Evolutionary conservation across 92 coral and sea anemone species (phyloP).

Genomic region (Zoanthus sansibaricus): DNA sequence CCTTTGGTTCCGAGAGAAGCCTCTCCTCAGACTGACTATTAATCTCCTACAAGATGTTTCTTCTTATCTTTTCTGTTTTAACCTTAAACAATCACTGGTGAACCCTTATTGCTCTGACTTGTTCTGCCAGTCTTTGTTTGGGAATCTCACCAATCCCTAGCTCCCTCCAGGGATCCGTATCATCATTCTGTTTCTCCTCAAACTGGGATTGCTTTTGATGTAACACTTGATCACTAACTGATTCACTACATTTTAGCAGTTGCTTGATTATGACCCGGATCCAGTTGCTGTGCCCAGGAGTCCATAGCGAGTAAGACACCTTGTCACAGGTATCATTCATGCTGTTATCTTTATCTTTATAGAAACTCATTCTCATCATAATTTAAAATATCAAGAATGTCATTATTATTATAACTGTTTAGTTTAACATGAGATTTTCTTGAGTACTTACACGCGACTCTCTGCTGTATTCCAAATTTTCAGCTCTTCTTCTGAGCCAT

Average conservation of each 20-base stretch:
- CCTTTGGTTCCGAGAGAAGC: not conserved
- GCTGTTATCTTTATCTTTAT: not conserved
- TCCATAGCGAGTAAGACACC: not conserved
- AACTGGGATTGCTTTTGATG: too few relatives aligned
- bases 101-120: slow-evolving; percentile 49
- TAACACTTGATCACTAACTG: too few relatives aligned
- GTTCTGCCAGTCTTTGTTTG: slow-evolving; percentile 47
- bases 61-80: slow-evolving; percentile 52
- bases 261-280: not conserved
- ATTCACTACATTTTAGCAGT: too few relatives aligned
- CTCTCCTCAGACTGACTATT: slow-evolving; percentile 9
- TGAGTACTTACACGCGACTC: too few relatives aligned
- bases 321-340: not conserved
- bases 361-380: too few relatives aligned
- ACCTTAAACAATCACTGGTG: slow-evolving; percentile 55
- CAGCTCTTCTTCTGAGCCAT: too few relatives aligned
- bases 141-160: slow-evolving; percentile 34
- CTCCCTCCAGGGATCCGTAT: slow-evolving; percentile 54
- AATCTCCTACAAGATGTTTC: slow-evolving; percentile 24
- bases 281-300: not conserved
- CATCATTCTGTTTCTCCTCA: slow-evolving; percentile 56
- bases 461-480: too few relatives aligned
- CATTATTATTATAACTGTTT: too few relatives aligned
- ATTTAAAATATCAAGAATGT: too few relatives aligned
- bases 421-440: too few relatives aligned